phyloP scores from a whole-genome alignment of 2,797 vertebrate genomes.

The Anguilla anguilla region DNA sequence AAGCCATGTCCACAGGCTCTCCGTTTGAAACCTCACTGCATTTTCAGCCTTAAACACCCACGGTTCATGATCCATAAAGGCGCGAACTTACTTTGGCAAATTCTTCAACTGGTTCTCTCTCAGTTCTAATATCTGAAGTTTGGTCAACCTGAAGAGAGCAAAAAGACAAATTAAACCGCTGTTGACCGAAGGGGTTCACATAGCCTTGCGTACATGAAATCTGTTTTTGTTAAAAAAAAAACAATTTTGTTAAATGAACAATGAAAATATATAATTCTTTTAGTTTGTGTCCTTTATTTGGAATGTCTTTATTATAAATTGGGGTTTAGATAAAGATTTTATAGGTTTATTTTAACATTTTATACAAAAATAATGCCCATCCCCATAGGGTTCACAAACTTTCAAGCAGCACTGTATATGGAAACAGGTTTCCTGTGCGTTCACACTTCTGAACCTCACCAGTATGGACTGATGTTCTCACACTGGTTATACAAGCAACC shows the following conservation, averaged over 20 bases:
- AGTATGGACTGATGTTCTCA: neutral
- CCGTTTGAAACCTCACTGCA: neutral
- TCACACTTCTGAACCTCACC: neutral
- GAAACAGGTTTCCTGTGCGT: neutral
- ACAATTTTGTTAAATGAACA: no score
- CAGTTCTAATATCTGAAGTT: conserved; percentile 96
- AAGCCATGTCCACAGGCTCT: neutral
- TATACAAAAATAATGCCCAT: no score
- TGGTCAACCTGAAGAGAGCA: conserved; percentile 80
- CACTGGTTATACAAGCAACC: neutral
- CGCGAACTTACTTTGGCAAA: conserved; percentile 94
- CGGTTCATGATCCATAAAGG: neutral
- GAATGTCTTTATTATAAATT: no score
- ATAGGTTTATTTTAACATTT: no score
- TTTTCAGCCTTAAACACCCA: no score
- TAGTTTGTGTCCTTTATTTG: no score
- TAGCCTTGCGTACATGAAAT: no score
- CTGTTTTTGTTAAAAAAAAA: no score
- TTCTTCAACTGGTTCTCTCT: conserved; percentile 98
- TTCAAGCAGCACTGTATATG: no score
- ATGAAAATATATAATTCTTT: no score
- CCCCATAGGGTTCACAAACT: no score
- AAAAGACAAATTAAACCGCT: neutral
- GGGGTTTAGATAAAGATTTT: no score
- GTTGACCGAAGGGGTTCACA: neutral